Evolutionary conservation across 2,888 invertebrate genomes (phyloP).

Genomic region (Xylota segnis): DNA sequence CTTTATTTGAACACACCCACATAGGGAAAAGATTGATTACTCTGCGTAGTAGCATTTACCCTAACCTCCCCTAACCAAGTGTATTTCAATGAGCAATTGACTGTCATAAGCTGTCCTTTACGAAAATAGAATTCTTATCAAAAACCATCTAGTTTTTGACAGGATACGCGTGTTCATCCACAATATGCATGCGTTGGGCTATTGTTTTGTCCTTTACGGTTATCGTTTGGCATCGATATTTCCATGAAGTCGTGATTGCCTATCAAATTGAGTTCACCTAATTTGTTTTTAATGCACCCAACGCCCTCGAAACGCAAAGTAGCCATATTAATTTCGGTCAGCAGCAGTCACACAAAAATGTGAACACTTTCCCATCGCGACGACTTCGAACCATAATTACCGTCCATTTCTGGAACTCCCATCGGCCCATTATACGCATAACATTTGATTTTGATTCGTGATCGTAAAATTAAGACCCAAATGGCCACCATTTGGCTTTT

Average conservation of each 20-base stretch:
- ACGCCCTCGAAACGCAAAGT: constrained; percentile 12
- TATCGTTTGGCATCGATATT: constrained; percentile 14
- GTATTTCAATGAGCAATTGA: neutral
- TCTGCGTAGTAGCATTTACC: too few relatives aligned
- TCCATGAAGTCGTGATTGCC: constrained; percentile 22
- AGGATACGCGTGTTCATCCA: constrained; percentile 1
- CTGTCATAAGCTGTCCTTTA: neutral
- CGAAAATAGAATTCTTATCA: constrained; percentile 7
- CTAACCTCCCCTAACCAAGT: neutral
- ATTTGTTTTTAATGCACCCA: constrained; percentile 63
- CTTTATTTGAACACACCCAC: too few relatives aligned
- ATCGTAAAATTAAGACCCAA: constrained; percentile 41
- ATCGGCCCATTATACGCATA: constrained; percentile 39
- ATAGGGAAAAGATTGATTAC: too few relatives aligned
- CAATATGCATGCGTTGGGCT: constrained; percentile 15
- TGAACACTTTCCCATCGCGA: constrained; percentile 32
- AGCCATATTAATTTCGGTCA: constrained; percentile 21
- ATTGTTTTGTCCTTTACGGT: constrained; percentile 2
- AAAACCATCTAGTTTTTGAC: neutral
- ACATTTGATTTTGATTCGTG: constrained; percentile 57
- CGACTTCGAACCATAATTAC: constrained; percentile 23
- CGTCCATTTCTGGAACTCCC: constrained; percentile 23
- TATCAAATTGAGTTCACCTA: constrained; percentile 44
- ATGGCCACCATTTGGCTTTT: constrained; percentile 42
- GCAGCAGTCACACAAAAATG: constrained; percentile 1